These are phyloP conservation scores for Agrenia bidenticulata DNA, from an alignment of 2,888 invertebrate species.

Conservation along the genomic window DNA sequence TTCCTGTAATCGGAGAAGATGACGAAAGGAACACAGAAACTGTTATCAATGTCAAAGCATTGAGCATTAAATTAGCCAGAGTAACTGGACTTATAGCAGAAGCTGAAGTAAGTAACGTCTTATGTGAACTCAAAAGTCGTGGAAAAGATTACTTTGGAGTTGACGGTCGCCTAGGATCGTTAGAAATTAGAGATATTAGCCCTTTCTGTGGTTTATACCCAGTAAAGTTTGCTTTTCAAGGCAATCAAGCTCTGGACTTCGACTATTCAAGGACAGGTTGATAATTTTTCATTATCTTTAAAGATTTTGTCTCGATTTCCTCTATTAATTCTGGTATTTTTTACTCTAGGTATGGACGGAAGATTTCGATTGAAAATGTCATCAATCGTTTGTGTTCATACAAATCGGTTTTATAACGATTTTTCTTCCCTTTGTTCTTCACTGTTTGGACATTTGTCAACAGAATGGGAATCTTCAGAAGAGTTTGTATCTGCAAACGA, in stretches of 20 bases:
- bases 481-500: too few relatives aligned
- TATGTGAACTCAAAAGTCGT: slow-evolving; percentile 42
- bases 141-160: slow-evolving; percentile 48
- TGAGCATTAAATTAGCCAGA: slow-evolving; percentile 43
- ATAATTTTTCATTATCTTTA: not conserved
- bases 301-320: not conserved
- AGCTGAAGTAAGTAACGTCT: slow-evolving; percentile 45
- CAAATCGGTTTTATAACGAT: slow-evolving; percentile 87
- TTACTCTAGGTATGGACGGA: slow-evolving; percentile 64
- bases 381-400: slow-evolving; percentile 89
- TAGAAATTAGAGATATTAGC: slow-evolving; percentile 48
- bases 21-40: slow-evolving; percentile 48
- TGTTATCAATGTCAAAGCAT: slow-evolving; percentile 46
- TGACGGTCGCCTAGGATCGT: slow-evolving; percentile 47
- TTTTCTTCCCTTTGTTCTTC: slow-evolving; percentile 43
- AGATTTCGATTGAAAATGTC: slow-evolving; percentile 78
- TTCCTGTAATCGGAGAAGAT: not conserved
- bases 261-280: slow-evolving; percentile 46
- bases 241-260: slow-evolving; percentile 70
- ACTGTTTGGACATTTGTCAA: slow-evolving; percentile 30
- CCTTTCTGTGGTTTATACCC: slow-evolving; percentile 45
- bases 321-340: not conserved
- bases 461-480: not conserved
- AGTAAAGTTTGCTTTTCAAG: slow-evolving; percentile 52
- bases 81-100: slow-evolving; percentile 38